A percentile compares a stretch with the other conserved stretches of the same genome.
Conservation (phyloP, 2,797 vertebrate genomes). For the Sorex maritimensis region DNA sequence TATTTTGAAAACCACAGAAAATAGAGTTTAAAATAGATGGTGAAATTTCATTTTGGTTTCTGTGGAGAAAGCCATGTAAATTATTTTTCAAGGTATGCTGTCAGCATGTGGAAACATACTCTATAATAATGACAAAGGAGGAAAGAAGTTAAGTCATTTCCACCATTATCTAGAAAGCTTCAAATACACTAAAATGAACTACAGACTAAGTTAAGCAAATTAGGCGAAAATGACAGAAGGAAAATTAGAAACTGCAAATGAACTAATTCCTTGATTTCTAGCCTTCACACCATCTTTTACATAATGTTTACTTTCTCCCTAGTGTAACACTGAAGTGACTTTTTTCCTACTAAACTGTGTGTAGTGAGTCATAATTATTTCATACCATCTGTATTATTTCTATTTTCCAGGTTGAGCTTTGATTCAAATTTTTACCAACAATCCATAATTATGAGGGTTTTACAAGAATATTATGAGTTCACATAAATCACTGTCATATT, state of each 20-base stretch:
- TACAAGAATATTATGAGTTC: slow-evolving; percentile 75
- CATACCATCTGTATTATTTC: slow-evolving; percentile 75
- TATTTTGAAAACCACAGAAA: slow-evolving; percentile 38
- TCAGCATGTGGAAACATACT: slow-evolving; percentile 22
- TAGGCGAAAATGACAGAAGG: neutral
- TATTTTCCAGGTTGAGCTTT: slow-evolving; percentile 75
- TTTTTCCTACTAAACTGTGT: slow-evolving; percentile 57
- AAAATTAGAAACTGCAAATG: neutral
- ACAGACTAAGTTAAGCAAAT: neutral
- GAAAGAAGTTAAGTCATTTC: slow-evolving; percentile 51
- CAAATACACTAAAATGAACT: slow-evolving; percentile 41
- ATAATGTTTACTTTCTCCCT: slow-evolving; percentile 8
- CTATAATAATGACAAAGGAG: slow-evolving; percentile 1
- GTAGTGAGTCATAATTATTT: slow-evolving; percentile 72
- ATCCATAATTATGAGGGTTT: slow-evolving; percentile 79
- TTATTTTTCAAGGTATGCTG: slow-evolving; percentile 1
- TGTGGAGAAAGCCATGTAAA: neutral
- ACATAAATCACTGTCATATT: slow-evolving; percentile 76
- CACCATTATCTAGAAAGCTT: slow-evolving; percentile 45
- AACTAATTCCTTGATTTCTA: slow-evolving; percentile 28
- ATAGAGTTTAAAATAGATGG: slow-evolving; percentile 34
- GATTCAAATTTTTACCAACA: slow-evolving; percentile 69
- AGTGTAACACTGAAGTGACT: neutral
- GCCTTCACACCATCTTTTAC: slow-evolving; percentile 56
- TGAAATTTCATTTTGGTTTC: slow-evolving; percentile 49